Conservation (phyloP, 2,888 invertebrate species). For the Drosophila robusta region DNA sequence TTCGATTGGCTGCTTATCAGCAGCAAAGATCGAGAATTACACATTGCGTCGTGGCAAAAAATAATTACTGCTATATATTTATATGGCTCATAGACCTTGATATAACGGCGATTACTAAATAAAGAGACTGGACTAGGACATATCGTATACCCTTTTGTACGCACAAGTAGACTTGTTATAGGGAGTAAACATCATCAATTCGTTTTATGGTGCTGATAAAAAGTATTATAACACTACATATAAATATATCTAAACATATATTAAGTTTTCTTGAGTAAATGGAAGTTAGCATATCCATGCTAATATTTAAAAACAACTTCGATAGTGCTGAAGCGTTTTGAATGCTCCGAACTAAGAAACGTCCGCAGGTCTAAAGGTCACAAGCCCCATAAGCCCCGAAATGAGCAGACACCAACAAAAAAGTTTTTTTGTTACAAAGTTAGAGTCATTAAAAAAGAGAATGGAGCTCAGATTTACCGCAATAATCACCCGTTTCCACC, state of each 20-base stretch:
- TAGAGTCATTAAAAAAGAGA: slow-evolving; percentile 36
- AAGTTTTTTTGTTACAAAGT: background rate
- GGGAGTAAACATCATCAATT: background rate
- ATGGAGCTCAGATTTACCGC: slow-evolving; percentile 49
- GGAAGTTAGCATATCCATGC: background rate
- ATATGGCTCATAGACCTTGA: background rate
- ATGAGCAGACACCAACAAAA: background rate
- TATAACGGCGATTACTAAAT: background rate
- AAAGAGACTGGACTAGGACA: background rate
- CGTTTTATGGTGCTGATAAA: no score
- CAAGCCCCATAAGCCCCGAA: background rate
- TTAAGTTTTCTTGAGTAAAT: background rate
- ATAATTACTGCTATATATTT: background rate
- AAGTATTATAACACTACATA: no score
- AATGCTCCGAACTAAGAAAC: background rate
- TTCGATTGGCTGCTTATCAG: slow-evolving; percentile 35
- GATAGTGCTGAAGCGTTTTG: background rate
- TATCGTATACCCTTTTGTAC: background rate
- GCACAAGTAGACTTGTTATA: background rate
- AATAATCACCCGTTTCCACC: slow-evolving; percentile 3
- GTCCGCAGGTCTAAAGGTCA: background rate
- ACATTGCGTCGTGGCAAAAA: background rate
- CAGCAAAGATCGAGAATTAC: slow-evolving; percentile 1
- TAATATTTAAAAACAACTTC: background rate
- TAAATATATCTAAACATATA: background rate